phyloP scores from a whole-genome alignment of 2,888 invertebrate species.

The Heliconius ethilla region DNA sequence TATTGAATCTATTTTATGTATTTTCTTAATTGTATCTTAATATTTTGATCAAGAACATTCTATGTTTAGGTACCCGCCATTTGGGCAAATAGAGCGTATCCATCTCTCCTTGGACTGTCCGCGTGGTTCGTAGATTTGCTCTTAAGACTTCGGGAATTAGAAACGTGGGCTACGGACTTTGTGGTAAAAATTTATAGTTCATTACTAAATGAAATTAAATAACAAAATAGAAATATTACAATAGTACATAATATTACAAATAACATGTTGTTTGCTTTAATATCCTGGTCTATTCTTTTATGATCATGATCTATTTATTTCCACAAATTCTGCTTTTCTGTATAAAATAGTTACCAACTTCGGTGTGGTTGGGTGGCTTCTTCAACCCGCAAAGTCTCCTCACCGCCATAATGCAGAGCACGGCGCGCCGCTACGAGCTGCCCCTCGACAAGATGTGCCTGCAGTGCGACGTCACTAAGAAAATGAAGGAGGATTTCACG shows the following conservation, averaged over 20 bases:
- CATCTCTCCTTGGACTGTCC: slow-evolving; percentile 92
- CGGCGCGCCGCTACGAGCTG: slow-evolving; percentile 93
- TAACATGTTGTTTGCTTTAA: too few relatives aligned
- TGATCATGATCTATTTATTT: not conserved
- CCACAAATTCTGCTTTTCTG: slow-evolving; percentile 21
- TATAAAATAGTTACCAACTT: slow-evolving; percentile 88
- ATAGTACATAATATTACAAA: too few relatives aligned
- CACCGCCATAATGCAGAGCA: slow-evolving; percentile 99
- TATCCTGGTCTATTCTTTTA: too few relatives aligned
- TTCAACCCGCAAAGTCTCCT: slow-evolving; percentile 98
- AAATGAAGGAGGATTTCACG: slow-evolving; percentile 97
- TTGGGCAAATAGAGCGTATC: slow-evolving; percentile 95
- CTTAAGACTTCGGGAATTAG: slow-evolving; percentile 91
- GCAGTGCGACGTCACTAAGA: slow-evolving; percentile 98
- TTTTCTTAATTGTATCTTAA: not conserved
- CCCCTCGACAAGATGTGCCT: slow-evolving; percentile 98
- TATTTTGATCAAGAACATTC: too few relatives aligned
- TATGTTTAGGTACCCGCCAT: slow-evolving; percentile 92
- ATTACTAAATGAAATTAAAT: too few relatives aligned
- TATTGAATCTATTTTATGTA: not conserved
- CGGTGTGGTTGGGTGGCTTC: slow-evolving; percentile 98
- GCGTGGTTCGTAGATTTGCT: slow-evolving; percentile 97
- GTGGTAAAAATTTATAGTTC: slow-evolving; percentile 81
- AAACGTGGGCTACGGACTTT: slow-evolving; percentile 97
- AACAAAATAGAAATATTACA: too few relatives aligned